Evolutionary conservation across 2,797 vertebrate genomes (phyloP), one percentile per base, ranked within the genome.

Genomic region (Scyliorhinus canicula): DNA sequence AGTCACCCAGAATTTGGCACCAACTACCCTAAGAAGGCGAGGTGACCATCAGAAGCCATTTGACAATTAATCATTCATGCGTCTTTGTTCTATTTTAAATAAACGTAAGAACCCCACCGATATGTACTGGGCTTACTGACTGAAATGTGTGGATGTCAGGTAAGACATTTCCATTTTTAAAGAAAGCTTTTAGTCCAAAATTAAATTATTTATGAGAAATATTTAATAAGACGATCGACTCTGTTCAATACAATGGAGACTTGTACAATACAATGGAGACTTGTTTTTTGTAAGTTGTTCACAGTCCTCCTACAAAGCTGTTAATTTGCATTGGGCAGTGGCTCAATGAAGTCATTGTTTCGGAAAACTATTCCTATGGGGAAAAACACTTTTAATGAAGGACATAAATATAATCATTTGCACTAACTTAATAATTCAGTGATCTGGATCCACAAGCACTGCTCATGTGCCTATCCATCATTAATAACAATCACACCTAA

Each of bases 271-370:
- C 67, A 94, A 94, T 94, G 67, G 31, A 94, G 47, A n/a, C 67
- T 94, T 94, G 93, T 94, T 94, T 52, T n/a, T 90, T 90, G 86
- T n/a, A 16, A n/a, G 52, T 55, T 90, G 86, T 50, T 71, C 67
- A 47, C n/a, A 50, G 93, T 94, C 31, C 47, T 94, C 26, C 65
- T 50, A 35, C 67, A 71, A 47, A 16, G 67, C 47, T n/a, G 24
- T 50, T 71, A 44, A 69, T 31, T 71, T 71, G 93, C 67, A 74
- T 21, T 35, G 65, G 4, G 65, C 93, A 69, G 44, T 50, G 44
- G 47, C 44, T 74, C 93, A 94, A 94, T 94, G 47, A 71, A 35
- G 12, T 4, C 67, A 94, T 55, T 94, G 93, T 94, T 52, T 28
- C 55, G 35, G 67, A 52, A 93, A 94, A 71, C 47, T 31, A 71